A percentile compares a stretch with the other conserved stretches of the same genome.
Conservation (phyloP, 92 coral and sea anemone species). For the Desmophyllum pertusum region DNA sequence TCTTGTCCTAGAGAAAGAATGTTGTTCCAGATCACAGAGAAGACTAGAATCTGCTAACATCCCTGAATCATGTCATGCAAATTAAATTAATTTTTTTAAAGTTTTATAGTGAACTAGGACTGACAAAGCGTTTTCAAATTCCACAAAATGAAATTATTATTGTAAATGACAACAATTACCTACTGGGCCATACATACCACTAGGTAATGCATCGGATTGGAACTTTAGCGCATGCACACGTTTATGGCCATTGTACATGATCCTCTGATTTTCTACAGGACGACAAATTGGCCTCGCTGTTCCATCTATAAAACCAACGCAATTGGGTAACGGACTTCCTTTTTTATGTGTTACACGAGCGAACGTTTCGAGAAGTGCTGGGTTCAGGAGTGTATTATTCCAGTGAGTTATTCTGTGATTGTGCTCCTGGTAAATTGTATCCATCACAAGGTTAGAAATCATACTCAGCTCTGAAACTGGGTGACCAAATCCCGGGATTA, state of each 20-base stretch:
- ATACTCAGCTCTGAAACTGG: conserved; percentile 1
- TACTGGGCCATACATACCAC: neutral
- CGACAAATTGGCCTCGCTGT: neutral
- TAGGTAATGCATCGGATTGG: neutral
- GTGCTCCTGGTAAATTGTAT: neutral
- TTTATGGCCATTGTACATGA: neutral
- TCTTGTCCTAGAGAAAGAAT: neutral
- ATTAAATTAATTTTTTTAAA: too few relatives aligned
- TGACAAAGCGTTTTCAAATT: too few relatives aligned
- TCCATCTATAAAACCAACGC: conserved; percentile 5
- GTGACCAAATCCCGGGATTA: conserved; percentile 1
- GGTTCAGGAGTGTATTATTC: neutral
- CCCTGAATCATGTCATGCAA: neutral
- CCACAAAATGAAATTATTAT: neutral
- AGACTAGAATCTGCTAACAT: neutral
- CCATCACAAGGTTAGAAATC: neutral
- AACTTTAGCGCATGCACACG: neutral
- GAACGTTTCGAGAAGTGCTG: neutral
- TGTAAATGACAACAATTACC: neutral
- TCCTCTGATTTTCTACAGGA: neutral
- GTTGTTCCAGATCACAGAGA: conserved; percentile 24
- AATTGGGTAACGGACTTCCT: conserved; percentile 7
- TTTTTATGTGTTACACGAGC: neutral
- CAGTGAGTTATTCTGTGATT: neutral
- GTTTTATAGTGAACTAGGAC: too few relatives aligned